phyloP scores from a whole-genome alignment of 2,797 vertebrate species.

The Enteromius thamalakanensis region DNA sequence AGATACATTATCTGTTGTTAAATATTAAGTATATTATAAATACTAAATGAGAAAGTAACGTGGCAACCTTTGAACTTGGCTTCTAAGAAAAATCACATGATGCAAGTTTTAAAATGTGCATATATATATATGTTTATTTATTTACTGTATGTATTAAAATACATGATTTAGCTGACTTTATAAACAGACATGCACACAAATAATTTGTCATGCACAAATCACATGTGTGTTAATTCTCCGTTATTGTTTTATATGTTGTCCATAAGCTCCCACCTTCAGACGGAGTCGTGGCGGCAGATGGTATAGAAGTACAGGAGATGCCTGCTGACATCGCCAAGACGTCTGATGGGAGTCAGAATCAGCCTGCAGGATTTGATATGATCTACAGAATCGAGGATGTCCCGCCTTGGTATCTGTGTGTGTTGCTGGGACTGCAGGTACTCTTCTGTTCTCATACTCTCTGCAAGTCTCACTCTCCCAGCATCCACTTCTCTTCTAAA shows the following conservation, averaged over 20 bases:
- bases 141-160: background rate
- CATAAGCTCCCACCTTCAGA: slow-evolving; percentile 53
- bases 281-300: background rate
- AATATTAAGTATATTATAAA: background rate
- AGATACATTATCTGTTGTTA: slow-evolving; percentile 8
- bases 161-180: background rate
- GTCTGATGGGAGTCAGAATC: slow-evolving; percentile 15
- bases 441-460: background rate
- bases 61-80: background rate
- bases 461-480: background rate
- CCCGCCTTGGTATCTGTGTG: slow-evolving; percentile 94
- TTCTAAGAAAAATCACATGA: too few species aligned
- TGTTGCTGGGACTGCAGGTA: slow-evolving; percentile 94
- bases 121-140: background rate
- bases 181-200: background rate
- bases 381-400: slow-evolving; percentile 92
- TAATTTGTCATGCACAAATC: background rate
- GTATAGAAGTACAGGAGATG: slow-evolving; percentile 32
- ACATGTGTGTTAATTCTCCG: background rate
- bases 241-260: background rate
- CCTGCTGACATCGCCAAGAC: background rate
- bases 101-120: background rate
- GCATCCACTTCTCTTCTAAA: background rate
- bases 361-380: slow-evolving; percentile 81
- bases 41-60: background rate